Base-by-base conservation (phyloP, 1,140 invertebrate species). In the Drosophila bocki region DNA sequence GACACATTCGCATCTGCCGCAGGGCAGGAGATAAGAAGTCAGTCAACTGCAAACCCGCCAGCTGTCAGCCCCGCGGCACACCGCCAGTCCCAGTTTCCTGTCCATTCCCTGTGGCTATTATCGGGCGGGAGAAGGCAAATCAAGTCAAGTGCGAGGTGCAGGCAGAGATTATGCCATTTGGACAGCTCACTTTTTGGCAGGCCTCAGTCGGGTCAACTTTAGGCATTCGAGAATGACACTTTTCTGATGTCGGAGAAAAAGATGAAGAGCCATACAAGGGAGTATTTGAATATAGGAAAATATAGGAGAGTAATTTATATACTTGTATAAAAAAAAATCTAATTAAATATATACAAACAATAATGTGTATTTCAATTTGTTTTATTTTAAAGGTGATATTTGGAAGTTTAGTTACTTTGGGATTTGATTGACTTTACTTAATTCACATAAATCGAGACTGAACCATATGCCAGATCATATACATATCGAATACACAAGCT, bases 71-170 rank as follows among this genome's bases (percentile, higher is more conserved):
- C 47, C 37, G 15, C 37, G 22, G 60, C 44, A 32, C 45, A 6
- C 45, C 13, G 17, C 7, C 41, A 41, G 45, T 57, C 47, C 39
- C 42, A n/a, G n/a, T 15, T 29, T 29, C 58, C 58, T 17, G 39
- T 7, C 19, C 35, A 17, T 4, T 29, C n/a, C 17, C 39, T 17
- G 45, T 22, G 37, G n/a, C 67, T 39, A 72, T 51, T 74, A 60
- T 44, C 45, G 45, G 70, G 32, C 44, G 11, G 44, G 19, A 39
- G 35, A 71, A 47, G 51, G 39, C 19, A 51, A 72, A 71, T 71
- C 67, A 58, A 72, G 69, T 71, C 69, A 71, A 72, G 69, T 72
- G 69, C 39, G 22, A 42, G 54, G 35, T 48, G 69, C 71, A 75
- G 69, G 41, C 70, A 37, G 33, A 45, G 58, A 75, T 75, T 75